Percentiles rank a stretch among this genome's conserved stretches.
phyloP scores from a whole-genome alignment of 2,888 invertebrate species.

The Euzophera pinguis region DNA sequence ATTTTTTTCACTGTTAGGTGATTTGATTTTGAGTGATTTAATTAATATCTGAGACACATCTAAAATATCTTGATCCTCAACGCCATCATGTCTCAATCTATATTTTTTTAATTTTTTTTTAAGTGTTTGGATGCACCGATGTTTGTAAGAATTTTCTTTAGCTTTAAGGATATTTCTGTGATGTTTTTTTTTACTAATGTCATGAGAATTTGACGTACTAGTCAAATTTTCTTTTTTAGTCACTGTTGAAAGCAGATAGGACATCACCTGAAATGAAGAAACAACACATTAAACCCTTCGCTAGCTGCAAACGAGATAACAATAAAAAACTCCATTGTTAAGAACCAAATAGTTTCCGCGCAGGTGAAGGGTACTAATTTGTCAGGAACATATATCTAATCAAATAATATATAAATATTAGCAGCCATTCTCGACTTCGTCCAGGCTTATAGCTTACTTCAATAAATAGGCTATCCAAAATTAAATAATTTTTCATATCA shows the following conservation, averaged over 20 bases:
- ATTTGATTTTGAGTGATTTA: slow-evolving; percentile 51
- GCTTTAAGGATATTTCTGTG: slow-evolving; percentile 37
- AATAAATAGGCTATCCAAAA: too few species aligned
- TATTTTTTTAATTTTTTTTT: slow-evolving; percentile 65
- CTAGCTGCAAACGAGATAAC: too few species aligned
- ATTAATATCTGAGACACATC: slow-evolving; percentile 58
- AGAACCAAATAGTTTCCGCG: too few species aligned
- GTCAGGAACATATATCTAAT: too few species aligned
- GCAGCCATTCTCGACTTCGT: too few species aligned
- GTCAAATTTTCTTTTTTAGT: slow-evolving; percentile 24
- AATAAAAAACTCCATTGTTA: too few species aligned
- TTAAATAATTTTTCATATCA: too few species aligned
- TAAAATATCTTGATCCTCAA: slow-evolving; percentile 64
- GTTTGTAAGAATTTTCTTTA: slow-evolving; percentile 48
- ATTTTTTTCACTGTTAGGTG: slow-evolving; percentile 34
- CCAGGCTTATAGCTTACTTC: too few species aligned
- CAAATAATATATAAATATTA: too few species aligned
- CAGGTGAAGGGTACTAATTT: too few species aligned
- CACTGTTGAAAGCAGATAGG: slow-evolving; percentile 39
- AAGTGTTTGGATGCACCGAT: slow-evolving; percentile 49
- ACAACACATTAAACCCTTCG: background rate
- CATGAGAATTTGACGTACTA: slow-evolving; percentile 20
- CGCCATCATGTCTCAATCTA: slow-evolving; percentile 60
- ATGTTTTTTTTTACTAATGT: slow-evolving; percentile 25
- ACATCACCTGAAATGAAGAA: slow-evolving; percentile 55